phyloP scores from a whole-genome alignment of 1,140 invertebrate species.

The Leptinotarsa lineolata region DNA sequence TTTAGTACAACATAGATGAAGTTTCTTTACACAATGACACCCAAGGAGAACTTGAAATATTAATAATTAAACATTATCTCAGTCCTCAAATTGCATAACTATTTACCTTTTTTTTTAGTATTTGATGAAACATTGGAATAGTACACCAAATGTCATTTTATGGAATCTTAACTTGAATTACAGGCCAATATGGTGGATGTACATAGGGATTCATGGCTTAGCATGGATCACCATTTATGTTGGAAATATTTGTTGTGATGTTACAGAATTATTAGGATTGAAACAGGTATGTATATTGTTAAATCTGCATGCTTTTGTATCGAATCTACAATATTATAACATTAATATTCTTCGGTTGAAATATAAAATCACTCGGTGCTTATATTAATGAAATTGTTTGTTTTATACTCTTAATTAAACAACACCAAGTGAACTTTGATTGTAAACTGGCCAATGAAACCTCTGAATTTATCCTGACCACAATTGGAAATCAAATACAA shows the following conservation, averaged over 20 bases:
- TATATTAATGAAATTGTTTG: too few species aligned
- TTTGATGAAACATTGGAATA: constrained; percentile 47
- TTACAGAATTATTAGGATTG: constrained; percentile 63
- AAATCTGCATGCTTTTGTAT: constrained; percentile 7
- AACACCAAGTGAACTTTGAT: too few species aligned
- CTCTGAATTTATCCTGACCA: too few species aligned
- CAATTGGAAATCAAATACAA: too few species aligned
- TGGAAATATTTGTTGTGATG: constrained; percentile 66
- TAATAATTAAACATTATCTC: constrained; percentile 14
- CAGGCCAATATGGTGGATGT: constrained; percentile 56
- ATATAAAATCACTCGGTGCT: too few species aligned
- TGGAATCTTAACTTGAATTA: constrained; percentile 49
- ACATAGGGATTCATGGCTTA: constrained; percentile 58
- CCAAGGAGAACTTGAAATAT: too few species aligned
- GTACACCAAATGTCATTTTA: constrained; percentile 37
- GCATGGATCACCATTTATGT: constrained; percentile 67
- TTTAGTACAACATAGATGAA: too few species aligned
- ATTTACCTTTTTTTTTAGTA: constrained; percentile 34
- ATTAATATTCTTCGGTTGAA: too few species aligned
- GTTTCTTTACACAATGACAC: too few species aligned
- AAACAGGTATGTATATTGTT: constrained; percentile 59
- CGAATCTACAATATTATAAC: constrained; percentile 1
- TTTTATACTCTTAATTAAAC: too few species aligned
- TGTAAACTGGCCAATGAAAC: too few species aligned
- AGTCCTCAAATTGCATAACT: background rate